Evolutionary conservation across 2,888 invertebrate genomes (phyloP), one percentile per base, ranked within the genome.

Genomic region (Lycia hirtaria): DNA sequence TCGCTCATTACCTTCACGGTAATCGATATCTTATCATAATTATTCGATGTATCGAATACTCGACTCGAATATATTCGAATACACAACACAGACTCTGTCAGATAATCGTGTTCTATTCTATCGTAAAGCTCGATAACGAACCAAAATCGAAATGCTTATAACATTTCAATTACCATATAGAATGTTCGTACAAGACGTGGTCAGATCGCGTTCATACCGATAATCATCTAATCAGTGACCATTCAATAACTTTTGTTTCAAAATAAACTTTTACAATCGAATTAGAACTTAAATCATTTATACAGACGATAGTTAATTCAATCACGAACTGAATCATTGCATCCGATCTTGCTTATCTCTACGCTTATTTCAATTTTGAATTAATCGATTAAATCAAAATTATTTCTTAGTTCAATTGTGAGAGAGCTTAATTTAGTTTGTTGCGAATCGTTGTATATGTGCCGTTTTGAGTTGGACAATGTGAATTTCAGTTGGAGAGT

Each of bases 181-280:
- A 91, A 88, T 85, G 84, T 88, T 82, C 79, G 69, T 79, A 84
- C 81, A 81, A 81, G 81, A 79, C 72, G 52, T 68, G 76, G 76
- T 77, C 75, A 80, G 80, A 84, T 83, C 82, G 82, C 85, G 85
- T 84, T 80, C 79, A 79, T 75, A 75, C 73, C 78, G 90, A 93
- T 91, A 92, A 92, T 92, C 88, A 93, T 92, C 91, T 92, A 86
- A 89, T 90, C 89, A 83, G 77, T 82, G 85, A 89, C 86, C 88
- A 86, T 88, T 88, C 87, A 87, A 89, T 87, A 87, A 87, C 81
- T 87, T 87, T 90, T 85, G 88, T 87, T 86, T 78, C 75, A 70
- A 80, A 72, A 79, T 78, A 69, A 64, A 38, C 24, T 48, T n/a
- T 43, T 30, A 48, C 77, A 72, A 72, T 64, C 68, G 58, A 80